Percentiles rank a stretch among this genome's conserved stretches.
Evolutionary conservation across 2,113 vertebrate genomes (phyloP).

Genomic region (Rhabdomys dilectus): DNA sequence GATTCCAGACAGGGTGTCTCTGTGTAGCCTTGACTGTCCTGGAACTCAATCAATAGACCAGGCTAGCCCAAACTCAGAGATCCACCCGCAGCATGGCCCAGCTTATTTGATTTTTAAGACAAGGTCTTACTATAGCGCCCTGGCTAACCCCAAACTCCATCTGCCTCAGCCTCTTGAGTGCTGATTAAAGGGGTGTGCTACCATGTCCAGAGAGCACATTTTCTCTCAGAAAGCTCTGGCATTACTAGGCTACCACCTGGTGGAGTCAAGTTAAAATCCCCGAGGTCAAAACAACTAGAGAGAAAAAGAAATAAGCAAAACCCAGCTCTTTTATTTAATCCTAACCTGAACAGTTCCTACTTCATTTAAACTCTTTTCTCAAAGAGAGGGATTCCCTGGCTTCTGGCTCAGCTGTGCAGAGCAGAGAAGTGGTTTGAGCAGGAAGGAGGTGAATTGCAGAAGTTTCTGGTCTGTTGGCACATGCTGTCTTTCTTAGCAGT

Average conservation of each 20-base stretch:
- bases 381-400: neutral
- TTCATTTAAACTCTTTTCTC: neutral
- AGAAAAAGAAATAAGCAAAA: neutral
- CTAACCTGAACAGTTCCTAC: neutral
- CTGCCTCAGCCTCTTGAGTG: neutral
- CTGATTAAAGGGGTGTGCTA: neutral
- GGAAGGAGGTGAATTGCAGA: neutral
- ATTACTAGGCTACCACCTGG: neutral
- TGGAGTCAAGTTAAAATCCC: neutral
- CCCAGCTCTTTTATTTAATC: neutral
- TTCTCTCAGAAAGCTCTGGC: neutral
- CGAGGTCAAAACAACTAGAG: neutral
- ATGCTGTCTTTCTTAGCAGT: neutral
- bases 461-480: neutral
- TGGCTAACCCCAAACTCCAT: neutral
- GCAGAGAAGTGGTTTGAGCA: constrained; percentile 20
- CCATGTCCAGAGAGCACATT: neutral
- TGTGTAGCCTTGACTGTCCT: neutral
- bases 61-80: neutral
- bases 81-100: neutral
- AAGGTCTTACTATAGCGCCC: neutral
- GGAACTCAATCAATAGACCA: neutral
- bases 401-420: neutral
- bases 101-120: neutral
- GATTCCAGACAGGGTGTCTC: neutral